Evolutionary conservation across 2,113 vertebrate genomes (phyloP).

Genomic region (Sinocyclocheilus rhinocerous): DNA sequence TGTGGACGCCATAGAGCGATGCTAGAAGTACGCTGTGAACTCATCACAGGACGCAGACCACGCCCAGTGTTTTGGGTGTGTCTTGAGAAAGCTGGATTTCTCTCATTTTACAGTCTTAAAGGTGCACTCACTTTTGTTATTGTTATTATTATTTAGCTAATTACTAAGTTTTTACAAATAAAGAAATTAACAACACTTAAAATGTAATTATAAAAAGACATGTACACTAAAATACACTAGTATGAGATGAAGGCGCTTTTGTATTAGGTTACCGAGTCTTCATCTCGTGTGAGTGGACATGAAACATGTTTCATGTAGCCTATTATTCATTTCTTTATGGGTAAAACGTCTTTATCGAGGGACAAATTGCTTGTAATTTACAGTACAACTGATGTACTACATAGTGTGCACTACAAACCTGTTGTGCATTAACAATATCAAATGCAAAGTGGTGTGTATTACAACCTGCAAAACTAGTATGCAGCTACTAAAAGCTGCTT

Average conservation of each 20-base stretch:
- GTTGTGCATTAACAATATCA: no score
- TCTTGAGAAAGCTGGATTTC: background rate
- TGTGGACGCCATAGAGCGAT: constrained; percentile 24
- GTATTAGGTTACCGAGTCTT: no score
- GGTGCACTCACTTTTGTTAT: background rate
- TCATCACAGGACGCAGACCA: background rate
- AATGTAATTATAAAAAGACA: background rate
- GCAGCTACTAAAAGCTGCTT: background rate
- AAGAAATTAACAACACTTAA: background rate
- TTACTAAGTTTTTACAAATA: no score
- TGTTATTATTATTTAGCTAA: no score
- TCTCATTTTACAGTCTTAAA: background rate
- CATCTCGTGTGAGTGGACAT: no score
- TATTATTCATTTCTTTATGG: no score
- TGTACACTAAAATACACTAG: background rate
- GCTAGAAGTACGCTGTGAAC: background rate
- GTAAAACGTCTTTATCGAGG: no score
- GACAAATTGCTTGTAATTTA: no score
- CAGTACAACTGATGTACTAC: no score
- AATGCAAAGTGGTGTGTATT: no score
- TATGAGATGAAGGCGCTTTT: no score
- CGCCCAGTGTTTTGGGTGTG: constrained; percentile 22
- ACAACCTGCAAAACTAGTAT: background rate
- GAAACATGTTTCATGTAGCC: no score
- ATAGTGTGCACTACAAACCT: background rate